phyloP scores from a whole-genome alignment of 2,888 invertebrate species.

The Prosapia bicincta region DNA sequence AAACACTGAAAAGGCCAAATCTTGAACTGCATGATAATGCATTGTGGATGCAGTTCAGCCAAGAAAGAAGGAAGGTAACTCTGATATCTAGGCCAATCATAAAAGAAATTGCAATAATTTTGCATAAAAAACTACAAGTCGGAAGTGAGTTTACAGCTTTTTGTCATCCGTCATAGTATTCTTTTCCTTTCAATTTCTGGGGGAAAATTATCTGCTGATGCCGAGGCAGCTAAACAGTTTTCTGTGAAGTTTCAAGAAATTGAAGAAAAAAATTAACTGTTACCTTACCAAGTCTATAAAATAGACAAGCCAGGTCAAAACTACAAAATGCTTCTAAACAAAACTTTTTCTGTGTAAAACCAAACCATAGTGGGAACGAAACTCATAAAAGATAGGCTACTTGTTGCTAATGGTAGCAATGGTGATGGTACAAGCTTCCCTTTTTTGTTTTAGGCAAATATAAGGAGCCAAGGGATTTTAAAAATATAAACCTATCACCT shows the following conservation, averaged over 20 bases:
- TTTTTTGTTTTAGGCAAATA: background rate
- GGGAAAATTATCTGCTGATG: slow-evolving; percentile 30
- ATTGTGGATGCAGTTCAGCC: slow-evolving; percentile 15
- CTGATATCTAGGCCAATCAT: too few relatives aligned
- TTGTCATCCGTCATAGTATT: slow-evolving; percentile 25
- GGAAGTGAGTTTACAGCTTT: slow-evolving; percentile 20
- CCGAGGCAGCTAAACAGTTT: too few relatives aligned
- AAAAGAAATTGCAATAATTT: slow-evolving; percentile 4
- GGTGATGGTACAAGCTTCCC: background rate
- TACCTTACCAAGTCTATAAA: slow-evolving; percentile 30
- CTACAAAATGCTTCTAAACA: background rate
- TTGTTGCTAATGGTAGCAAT: background rate
- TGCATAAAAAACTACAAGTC: slow-evolving; percentile 27
- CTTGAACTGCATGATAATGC: slow-evolving; percentile 14
- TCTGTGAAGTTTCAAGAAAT: too few relatives aligned
- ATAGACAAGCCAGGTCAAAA: background rate
- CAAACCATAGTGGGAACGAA: background rate
- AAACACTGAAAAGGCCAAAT: slow-evolving; percentile 21
- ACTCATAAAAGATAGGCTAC: background rate
- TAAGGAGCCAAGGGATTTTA: background rate
- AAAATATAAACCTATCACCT: background rate
- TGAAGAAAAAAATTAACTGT: slow-evolving; percentile 17
- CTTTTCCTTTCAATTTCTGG: slow-evolving; percentile 21
- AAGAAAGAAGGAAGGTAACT: too few relatives aligned
- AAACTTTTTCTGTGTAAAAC: background rate